Base-by-base conservation (phyloP, 2,888 invertebrate species). In the Coenonympha arcania region DNA sequence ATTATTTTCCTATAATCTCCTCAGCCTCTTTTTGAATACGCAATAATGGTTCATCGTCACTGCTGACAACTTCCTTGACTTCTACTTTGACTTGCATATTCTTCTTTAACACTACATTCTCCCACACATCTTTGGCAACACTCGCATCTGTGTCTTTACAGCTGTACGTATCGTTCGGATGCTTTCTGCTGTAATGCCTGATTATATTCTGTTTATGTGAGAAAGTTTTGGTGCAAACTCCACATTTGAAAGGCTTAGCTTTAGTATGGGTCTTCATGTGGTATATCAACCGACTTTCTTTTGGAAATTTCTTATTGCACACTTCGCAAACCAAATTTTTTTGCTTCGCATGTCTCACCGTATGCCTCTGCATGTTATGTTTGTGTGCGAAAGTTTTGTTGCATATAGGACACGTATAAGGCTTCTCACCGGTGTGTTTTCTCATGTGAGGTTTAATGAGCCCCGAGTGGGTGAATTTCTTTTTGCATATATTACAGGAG, bases 131-230 rank as follows among this genome's bases (percentile, higher is more conserved):
- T 0, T 65, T 58, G 0, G 79, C 79, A 0, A 79, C 68, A 0
- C 73, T 73, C 0, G 80, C 79, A 45, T 81, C 81, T 0, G 80
- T 79, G 0, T 75, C 73, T 0, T 58, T 59, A 4, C 72, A 65
- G 0, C 59, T 56, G 15, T 72, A 82, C 0, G 57, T 68, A 0
- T 62, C 59, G 0, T 70, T 67, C 0, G 82, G 82, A 63, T 83
- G 83, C 4, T 80, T 82, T 3, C 72, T 61, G 2, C 59, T 58
- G 36, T 79, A 81, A 59, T 83, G 83, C 1, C 79, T 58, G 0
- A 76, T 36, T 0, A 79, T 70, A 47, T 80, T 81, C 15, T 79
- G 79, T 26, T 73, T 73, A 41, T 81, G 79, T 0, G 80, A 78
- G 51, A 81, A 82, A 13, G 65, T 59, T 46, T 75, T 79, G 0